phyloP scores from a whole-genome alignment of 2,113 vertebrate species.

The Mesoclemmys tuberculata region DNA sequence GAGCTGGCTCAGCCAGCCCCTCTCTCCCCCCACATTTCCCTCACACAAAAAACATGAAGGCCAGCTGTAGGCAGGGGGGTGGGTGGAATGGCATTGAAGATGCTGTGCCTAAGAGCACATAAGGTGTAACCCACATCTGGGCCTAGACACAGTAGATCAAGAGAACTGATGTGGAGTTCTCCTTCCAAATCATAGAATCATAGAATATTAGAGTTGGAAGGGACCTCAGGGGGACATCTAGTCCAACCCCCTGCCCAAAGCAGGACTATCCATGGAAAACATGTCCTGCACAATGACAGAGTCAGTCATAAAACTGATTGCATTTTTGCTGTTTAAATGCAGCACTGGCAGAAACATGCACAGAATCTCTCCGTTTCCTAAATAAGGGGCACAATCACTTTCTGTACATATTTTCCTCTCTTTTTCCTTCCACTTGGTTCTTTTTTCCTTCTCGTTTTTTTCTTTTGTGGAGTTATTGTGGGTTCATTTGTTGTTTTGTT shows the following conservation, averaged over 20 bases:
- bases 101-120: no score
- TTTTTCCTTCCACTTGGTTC: neutral
- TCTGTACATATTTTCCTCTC: neutral
- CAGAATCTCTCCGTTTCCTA: neutral
- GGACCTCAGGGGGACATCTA: no score
- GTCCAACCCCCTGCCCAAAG: no score
- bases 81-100: no score
- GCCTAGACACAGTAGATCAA: neutral
- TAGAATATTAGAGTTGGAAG: no score
- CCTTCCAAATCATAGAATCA: no score
- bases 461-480: neutral
- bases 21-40: no score
- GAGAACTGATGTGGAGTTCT: neutral
- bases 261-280: no score
- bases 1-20: no score
- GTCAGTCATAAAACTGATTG: neutral
- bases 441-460: neutral
- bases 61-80: no score
- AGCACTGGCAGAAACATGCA: neutral
- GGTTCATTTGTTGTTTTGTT: neutral
- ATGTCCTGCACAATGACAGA: neutral
- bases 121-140: no score
- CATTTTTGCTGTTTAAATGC: neutral
- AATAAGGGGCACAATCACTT: neutral
- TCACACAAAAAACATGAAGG: no score